Conservation (phyloP, 2,888 invertebrate species). For the Lamellibrachia columna region DNA sequence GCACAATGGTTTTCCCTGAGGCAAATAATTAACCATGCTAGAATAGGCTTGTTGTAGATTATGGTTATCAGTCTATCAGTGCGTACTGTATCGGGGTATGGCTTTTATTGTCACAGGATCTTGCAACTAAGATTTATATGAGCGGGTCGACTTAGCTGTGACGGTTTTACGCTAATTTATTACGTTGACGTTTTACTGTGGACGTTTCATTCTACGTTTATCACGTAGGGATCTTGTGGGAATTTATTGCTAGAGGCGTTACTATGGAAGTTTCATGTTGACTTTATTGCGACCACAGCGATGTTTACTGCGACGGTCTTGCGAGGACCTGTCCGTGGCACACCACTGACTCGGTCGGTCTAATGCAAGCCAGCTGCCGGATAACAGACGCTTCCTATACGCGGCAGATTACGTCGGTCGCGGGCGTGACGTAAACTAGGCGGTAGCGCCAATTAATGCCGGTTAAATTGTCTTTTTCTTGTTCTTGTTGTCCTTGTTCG, state of each 20-base stretch:
- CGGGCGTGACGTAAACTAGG: too few species aligned
- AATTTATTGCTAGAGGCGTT: neutral
- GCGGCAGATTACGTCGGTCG: too few species aligned
- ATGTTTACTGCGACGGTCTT: neutral
- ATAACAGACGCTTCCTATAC: neutral
- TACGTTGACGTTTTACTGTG: neutral
- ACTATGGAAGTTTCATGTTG: neutral
- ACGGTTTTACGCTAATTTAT: neutral
- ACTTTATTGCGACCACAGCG: constrained; percentile 5
- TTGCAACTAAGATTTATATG: neutral
- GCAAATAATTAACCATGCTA: too few species aligned
- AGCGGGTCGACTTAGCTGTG: neutral
- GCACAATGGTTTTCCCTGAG: neutral
- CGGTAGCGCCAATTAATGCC: too few species aligned
- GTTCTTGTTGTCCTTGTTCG: too few species aligned
- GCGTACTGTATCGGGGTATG: neutral
- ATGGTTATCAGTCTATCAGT: neutral
- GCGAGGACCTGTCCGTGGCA: neutral
- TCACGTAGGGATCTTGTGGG: neutral
- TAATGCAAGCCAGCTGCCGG: neutral
- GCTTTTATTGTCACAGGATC: neutral
- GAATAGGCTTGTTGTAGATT: neutral
- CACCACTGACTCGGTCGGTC: neutral
- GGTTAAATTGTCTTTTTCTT: too few species aligned
- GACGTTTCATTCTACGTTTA: neutral